A percentile compares a stretch with the other conserved stretches of the same genome.
These are phyloP conservation scores for Rhyacophila brunnea DNA, from an alignment of 1,140 invertebrate species.

Conservation along the genomic window DNA sequence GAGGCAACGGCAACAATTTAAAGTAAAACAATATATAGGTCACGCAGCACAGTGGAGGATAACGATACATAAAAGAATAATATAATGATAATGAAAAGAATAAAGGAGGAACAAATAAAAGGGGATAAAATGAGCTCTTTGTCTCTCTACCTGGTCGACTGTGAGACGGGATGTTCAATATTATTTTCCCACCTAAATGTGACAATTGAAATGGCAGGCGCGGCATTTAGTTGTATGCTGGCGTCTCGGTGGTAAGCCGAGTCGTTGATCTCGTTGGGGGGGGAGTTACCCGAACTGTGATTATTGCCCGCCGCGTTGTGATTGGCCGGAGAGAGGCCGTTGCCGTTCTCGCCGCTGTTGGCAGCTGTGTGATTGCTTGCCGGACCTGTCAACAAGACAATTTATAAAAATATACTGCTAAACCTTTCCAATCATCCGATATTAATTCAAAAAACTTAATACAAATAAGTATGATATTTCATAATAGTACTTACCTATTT, in stretches of 20 bases:
- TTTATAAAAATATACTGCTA: not conserved
- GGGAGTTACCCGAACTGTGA: conserved; percentile 24
- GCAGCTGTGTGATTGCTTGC: conserved; percentile 30
- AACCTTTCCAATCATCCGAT: no score
- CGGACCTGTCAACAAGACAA: conserved; percentile 20
- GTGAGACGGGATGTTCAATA: conserved; percentile 55
- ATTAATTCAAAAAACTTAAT: no score
- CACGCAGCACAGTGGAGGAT: no score
- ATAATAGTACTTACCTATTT: no score
- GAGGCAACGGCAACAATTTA: no score
- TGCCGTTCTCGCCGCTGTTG: conserved; percentile 34
- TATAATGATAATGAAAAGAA: conserved; percentile 9
- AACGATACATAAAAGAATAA: conserved; percentile 12
- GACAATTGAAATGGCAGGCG: conserved; percentile 78
- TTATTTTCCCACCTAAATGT: conserved; percentile 79
- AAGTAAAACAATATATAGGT: no score
- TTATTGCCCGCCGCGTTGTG: conserved; percentile 5
- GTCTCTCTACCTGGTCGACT: conserved; percentile 59
- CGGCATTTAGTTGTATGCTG: conserved; percentile 60
- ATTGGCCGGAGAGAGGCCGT: conserved; percentile 28
- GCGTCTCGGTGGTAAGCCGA: conserved; percentile 48
- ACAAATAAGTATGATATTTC: no score
- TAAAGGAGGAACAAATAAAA: conserved; percentile 24
- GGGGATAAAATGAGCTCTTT: conserved; percentile 40
- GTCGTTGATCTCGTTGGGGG: not conserved